Percentiles rank a stretch among this genome's conserved stretches.
Evolutionary conservation across 1,140 invertebrate genomes (phyloP).

Genomic region (Probaryconus sp.): DNA sequence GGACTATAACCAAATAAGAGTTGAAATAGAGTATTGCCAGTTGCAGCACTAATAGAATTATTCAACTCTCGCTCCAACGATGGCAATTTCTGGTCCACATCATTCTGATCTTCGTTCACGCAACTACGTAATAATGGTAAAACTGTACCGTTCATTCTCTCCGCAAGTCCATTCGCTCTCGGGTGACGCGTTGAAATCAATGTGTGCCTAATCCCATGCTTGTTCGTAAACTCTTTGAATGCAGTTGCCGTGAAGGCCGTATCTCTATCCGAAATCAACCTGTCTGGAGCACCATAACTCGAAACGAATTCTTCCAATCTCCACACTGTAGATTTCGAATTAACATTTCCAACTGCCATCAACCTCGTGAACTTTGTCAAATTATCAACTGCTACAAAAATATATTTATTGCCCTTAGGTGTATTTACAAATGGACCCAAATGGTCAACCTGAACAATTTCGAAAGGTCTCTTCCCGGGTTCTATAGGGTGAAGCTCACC

Average conservation of each 20-base stretch:
- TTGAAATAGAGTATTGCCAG: slow-evolving; percentile 6
- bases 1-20: slow-evolving; percentile 17
- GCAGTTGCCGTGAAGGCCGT: not conserved
- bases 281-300: not conserved
- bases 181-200: slow-evolving; percentile 63
- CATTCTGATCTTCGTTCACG: not conserved
- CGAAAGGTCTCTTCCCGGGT: slow-evolving; percentile 35
- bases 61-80: slow-evolving; percentile 12
- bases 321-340: not conserved
- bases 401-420: not conserved
- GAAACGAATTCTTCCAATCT: slow-evolving; percentile 3
- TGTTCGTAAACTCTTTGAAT: slow-evolving; percentile 15
- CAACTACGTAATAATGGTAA: slow-evolving; percentile 8
- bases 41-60: slow-evolving; percentile 10
- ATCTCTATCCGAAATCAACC: slow-evolving; percentile 11
- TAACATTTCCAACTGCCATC: not conserved
- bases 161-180: slow-evolving; percentile 60
- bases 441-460: slow-evolving; percentile 45
- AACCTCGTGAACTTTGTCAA: not conserved
- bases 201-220: slow-evolving; percentile 51
- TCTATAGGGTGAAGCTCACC: slow-evolving; percentile 48
- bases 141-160: slow-evolving; percentile 44
- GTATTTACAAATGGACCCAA: slow-evolving; percentile 29
- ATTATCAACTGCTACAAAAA: slow-evolving; percentile 23
- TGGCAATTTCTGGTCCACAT: not conserved